Conservation (phyloP, 1,140 invertebrate genomes). For the Vanessa atalanta region DNA sequence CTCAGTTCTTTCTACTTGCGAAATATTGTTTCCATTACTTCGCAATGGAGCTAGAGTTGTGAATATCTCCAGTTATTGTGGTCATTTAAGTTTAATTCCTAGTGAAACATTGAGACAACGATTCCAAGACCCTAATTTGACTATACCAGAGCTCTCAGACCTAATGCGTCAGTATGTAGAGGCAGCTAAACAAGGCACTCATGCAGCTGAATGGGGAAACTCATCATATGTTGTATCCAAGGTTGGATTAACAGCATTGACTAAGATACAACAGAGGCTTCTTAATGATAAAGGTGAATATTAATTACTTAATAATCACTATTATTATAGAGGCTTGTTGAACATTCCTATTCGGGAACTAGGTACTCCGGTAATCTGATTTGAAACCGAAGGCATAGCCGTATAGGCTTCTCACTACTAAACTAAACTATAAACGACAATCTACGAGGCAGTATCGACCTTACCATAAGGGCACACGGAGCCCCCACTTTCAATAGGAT, state of each 20-base stretch:
- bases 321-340: no score
- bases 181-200: slow-evolving; percentile 67
- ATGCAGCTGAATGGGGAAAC: slow-evolving; percentile 81
- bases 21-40: slow-evolving; percentile 86
- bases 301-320: no score
- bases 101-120: slow-evolving; percentile 78
- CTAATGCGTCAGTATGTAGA: slow-evolving; percentile 86
- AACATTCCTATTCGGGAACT: no score
- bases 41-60: slow-evolving; percentile 86
- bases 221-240: slow-evolving; percentile 87
- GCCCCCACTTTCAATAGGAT: no score
- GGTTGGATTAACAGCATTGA: slow-evolving; percentile 85
- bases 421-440: no score
- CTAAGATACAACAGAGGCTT: slow-evolving; percentile 50
- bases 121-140: slow-evolving; percentile 81
- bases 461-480: no score
- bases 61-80: slow-evolving; percentile 86
- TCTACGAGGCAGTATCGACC: no score
- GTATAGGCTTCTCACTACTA: no score
- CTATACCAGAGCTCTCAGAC: slow-evolving; percentile 80
- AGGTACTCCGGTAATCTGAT: no score
- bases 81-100: slow-evolving; percentile 82
- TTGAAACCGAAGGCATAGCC: no score
- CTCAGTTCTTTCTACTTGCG: slow-evolving; percentile 83
- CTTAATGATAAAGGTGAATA: no score